These are phyloP conservation scores for Leptobrachium ailaonicum DNA, from an alignment of 2,113 vertebrate genomes.

Conservation along the genomic window DNA sequence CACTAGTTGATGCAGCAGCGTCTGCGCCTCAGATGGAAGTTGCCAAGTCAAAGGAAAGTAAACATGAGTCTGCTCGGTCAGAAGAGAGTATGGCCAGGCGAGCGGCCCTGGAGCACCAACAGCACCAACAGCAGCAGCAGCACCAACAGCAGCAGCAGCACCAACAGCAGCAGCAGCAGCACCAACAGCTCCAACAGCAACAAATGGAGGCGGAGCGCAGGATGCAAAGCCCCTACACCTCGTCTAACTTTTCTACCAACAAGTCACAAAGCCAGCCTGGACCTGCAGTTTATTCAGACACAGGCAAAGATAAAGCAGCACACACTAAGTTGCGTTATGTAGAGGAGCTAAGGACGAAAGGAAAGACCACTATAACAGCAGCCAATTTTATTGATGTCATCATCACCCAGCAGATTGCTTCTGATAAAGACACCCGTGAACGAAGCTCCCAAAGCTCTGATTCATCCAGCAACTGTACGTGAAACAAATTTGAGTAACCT, in stretches of 20 bases:
- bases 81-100: conserved; percentile 80
- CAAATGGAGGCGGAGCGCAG: conserved; percentile 78
- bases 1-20: conserved; percentile 90
- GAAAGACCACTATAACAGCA: conserved; percentile 97
- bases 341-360: conserved; percentile 92
- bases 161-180: conserved; percentile 65
- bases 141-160: no score
- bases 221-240: conserved; percentile 72
- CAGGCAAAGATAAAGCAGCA: conserved; percentile 86
- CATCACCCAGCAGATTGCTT: conserved; percentile 96
- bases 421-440: conserved; percentile 92
- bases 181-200: conserved; percentile 67
- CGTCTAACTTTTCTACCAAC: conserved; percentile 72
- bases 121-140: conserved; percentile 19
- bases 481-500: background rate
- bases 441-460: conserved; percentile 93
- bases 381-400: conserved; percentile 98
- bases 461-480: conserved; percentile 90
- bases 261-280: conserved; percentile 76
- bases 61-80: conserved; percentile 79
- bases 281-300: conserved; percentile 79
- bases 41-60: conserved; percentile 85
- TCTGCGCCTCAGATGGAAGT: conserved; percentile 94
- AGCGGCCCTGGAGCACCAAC: conserved; percentile 74
- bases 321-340: conserved; percentile 91